Base-by-base conservation (phyloP, 1,140 invertebrate genomes). In the Lysiphlebus fabarum region DNA sequence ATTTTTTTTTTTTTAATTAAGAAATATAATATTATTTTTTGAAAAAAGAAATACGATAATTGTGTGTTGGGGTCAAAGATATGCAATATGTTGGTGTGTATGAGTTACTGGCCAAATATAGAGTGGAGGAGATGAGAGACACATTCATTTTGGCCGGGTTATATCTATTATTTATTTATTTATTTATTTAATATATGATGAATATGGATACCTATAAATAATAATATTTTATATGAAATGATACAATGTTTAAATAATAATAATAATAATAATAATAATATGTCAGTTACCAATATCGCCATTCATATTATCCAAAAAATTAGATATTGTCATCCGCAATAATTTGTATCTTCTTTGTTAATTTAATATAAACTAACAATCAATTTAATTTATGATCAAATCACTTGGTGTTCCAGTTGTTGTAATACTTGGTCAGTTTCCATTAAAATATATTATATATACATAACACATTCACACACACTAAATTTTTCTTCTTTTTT, bases 51-150 rank as follows among this genome's bases (percentile, higher is more conserved):
- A 71, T 68, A 44, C 64, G 63, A 66, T 64, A 65, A 67, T 68
- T 67, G 63, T 64, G 57, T 67, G 68, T 62, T 26, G 17, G 17
- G 62, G 64, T 53, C 61, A 70, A 70, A 63, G 59, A 68, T 69
- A 70, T 75, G 74, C 75, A 78, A 77, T 78, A 77, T 78, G 76
- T 77, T 77, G 69, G 69, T 67, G 65, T 61, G 65, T 68, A 72
- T 61, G 59, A 48, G 45, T 48, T 50, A 48, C 48, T 76, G 66
- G 75, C 75, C 75, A 78, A 77, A 77, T 77, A 77, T 77, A 77
- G 75, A 75, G 74, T 69, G 74, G 70, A 26, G 17, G 17, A 26
- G 17, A 26, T 26, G 17, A 26, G 17, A 26, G 17, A 26, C 17
- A 26, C 2, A 26, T 4, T 26, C 69, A 73, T 65, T 65, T 67